Evolutionary conservation across 2,797 vertebrate species (phyloP).

Genomic region (Huso huso): DNA sequence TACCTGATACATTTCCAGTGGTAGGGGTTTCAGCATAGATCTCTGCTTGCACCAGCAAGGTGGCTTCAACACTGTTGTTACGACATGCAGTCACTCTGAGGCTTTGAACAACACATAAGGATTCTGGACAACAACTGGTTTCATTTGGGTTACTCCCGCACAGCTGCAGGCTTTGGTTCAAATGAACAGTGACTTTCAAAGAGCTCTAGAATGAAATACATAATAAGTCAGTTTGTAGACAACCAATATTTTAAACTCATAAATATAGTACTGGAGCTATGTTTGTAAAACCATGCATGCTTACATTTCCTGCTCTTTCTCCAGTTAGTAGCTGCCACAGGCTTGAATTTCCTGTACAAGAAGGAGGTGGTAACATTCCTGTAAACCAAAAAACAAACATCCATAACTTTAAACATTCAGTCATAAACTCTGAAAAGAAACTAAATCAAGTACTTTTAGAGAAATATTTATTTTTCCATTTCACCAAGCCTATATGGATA

Average conservation of each 20-base stretch:
- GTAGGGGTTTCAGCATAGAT: slow-evolving; percentile 63
- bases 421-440: background rate
- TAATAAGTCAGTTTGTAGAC: background rate
- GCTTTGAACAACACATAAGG: slow-evolving; percentile 65
- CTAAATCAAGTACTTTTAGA: background rate
- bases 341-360: slow-evolving; percentile 37
- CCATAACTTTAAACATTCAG: background rate
- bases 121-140: slow-evolving; percentile 55
- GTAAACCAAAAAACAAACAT: slow-evolving; percentile 3
- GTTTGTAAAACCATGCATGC: background rate
- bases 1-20: slow-evolving; percentile 56
- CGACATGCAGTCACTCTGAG: slow-evolving; percentile 73
- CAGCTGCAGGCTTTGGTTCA: slow-evolving; percentile 48
- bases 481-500: background rate
- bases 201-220: slow-evolving; percentile 30
- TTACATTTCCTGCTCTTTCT: slow-evolving; percentile 49
- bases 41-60: slow-evolving; percentile 73
- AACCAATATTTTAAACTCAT: background rate
- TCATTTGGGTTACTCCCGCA: slow-evolving; percentile 55
- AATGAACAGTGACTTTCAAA: slow-evolving; percentile 51
- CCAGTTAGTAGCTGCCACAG: slow-evolving; percentile 48
- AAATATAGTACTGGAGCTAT: background rate
- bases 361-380: slow-evolving; percentile 43
- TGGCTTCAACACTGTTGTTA: slow-evolving; percentile 41
- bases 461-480: background rate